Evolutionary conservation across 1,140 invertebrate species (phyloP).

Genomic region (Antheraea pernyi): DNA sequence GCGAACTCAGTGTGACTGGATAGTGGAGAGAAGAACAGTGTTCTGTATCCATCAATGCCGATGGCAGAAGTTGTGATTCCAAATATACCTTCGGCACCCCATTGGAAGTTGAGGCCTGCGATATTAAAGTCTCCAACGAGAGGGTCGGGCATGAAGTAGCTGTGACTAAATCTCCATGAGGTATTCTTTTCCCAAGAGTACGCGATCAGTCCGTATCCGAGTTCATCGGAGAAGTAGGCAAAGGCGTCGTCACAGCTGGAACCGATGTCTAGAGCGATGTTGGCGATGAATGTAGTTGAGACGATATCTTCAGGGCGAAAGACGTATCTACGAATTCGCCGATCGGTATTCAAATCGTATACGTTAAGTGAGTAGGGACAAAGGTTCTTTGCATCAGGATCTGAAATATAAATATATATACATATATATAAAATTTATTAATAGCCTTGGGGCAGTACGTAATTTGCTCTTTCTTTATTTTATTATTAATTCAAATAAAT

Average conservation of each 20-base stretch:
- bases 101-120: constrained; percentile 89
- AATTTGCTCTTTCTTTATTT: neutral
- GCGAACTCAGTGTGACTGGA: constrained; percentile 88
- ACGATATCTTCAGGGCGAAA: constrained; percentile 86
- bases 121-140: constrained; percentile 88
- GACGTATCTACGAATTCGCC: constrained; percentile 84
- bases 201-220: constrained; percentile 88
- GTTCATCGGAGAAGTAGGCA: constrained; percentile 90
- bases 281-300: constrained; percentile 88
- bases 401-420: constrained; percentile 43
- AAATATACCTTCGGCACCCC: constrained; percentile 90
- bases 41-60: constrained; percentile 83
- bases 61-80: constrained; percentile 86
- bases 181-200: constrained; percentile 87
- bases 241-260: constrained; percentile 87
- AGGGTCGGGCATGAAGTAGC: constrained; percentile 89
- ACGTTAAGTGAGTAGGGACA: constrained; percentile 88
- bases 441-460: neutral
- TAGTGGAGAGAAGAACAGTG: constrained; percentile 88
- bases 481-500: neutral
- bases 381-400: constrained; percentile 81
- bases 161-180: constrained; percentile 88
- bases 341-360: constrained; percentile 87
- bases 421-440: neutral
- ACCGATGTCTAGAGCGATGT: constrained; percentile 89